phyloP scores from a whole-genome alignment of 2,113 vertebrate genomes.

The Puffinus mauretanicus region DNA sequence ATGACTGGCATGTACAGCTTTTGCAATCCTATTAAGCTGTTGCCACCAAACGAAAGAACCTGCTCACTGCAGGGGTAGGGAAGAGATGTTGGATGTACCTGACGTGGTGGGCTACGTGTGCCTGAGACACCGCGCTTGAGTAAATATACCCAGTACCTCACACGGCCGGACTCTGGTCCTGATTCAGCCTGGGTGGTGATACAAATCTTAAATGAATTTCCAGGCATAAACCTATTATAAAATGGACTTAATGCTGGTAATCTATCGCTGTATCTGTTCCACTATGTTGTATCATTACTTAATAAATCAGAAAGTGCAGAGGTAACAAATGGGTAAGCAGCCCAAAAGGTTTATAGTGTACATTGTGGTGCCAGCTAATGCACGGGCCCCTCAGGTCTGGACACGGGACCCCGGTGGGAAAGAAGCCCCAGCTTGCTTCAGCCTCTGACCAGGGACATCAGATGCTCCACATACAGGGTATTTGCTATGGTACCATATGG shows the following conservation, averaged over 20 bases:
- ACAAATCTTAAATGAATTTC: background rate
- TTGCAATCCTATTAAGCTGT: constrained; percentile 4
- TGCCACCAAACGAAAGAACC: background rate
- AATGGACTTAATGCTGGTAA: background rate
- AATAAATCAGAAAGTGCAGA: background rate
- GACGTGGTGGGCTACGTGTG: background rate
- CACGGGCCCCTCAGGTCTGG: accelerated
- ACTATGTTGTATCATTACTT: background rate
- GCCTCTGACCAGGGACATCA: background rate
- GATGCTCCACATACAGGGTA: background rate
- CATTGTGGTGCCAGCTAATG: background rate
- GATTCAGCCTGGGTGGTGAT: background rate
- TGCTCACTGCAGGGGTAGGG: background rate
- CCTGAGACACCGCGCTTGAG: accelerated
- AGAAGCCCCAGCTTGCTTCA: background rate
- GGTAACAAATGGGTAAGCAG: background rate
- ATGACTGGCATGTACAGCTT: background rate
- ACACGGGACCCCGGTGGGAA: accelerated
- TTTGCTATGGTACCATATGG: background rate
- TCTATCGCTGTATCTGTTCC: background rate
- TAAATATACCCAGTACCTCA: background rate
- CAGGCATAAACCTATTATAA: background rate
- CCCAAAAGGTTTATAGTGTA: background rate
- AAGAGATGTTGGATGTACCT: background rate
- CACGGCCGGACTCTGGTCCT: background rate